phyloP scores from a whole-genome alignment of 1,140 invertebrate genomes.

The Phymorhynchus buccinoides region DNA sequence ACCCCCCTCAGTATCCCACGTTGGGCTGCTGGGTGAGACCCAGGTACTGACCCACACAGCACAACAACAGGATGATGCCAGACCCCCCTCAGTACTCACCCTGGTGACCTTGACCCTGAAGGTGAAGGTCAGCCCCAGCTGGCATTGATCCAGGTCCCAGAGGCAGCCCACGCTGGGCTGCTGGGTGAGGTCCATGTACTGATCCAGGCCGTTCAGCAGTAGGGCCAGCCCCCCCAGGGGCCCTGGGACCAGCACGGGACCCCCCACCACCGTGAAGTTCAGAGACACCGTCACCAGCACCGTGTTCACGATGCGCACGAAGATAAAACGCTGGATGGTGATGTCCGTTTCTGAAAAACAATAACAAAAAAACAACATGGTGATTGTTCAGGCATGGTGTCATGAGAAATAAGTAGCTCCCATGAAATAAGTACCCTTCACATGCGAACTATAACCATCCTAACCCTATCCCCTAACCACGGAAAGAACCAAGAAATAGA shows the following conservation, averaged over 20 bases:
- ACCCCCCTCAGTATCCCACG: too few relatives aligned
- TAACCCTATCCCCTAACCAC: too few relatives aligned
- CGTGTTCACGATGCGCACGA: constrained; percentile 46
- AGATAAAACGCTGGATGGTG: constrained; percentile 37
- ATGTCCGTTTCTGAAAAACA: too few relatives aligned
- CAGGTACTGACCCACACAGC: constrained; percentile 55
- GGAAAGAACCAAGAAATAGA: too few relatives aligned
- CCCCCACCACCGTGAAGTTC: constrained; percentile 49
- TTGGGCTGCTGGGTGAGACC: neutral
- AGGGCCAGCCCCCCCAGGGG: constrained; percentile 52
- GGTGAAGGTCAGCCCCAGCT: constrained; percentile 51
- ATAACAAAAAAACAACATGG: too few relatives aligned
- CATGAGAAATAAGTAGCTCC: too few relatives aligned
- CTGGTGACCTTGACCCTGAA: constrained; percentile 49
- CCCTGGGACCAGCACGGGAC: constrained; percentile 45
- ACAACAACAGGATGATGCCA: constrained; percentile 51
- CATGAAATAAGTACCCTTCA: too few relatives aligned
- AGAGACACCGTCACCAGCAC: constrained; percentile 46
- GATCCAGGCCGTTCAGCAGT: constrained; percentile 49
- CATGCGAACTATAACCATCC: too few relatives aligned
- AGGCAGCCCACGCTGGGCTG: constrained; percentile 36
- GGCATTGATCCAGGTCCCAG: constrained; percentile 48
- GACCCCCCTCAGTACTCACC: constrained; percentile 36
- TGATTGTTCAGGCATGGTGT: too few relatives aligned
- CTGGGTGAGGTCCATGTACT: constrained; percentile 43